Base-by-base conservation (phyloP, 2,888 invertebrate genomes). In the Craniophora ligustri region DNA sequence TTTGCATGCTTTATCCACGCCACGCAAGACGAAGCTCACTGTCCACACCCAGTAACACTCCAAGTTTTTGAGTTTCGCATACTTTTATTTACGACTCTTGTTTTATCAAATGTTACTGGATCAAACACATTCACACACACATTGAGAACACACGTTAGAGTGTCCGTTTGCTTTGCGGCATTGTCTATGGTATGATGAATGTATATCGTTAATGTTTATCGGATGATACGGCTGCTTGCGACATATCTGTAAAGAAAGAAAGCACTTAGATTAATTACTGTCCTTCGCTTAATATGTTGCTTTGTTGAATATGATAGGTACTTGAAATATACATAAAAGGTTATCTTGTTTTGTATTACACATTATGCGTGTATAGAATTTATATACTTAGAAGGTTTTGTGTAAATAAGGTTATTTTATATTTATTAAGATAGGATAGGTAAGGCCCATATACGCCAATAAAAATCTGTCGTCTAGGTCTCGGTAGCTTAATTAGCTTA, bases 181-280 rank as follows among this genome's bases (percentile, higher is more conserved):
- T 69, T 30, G 42, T 68, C 26, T 49, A 28, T 13, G 5, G 35
- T 31, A 67, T 44, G 30, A 34, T 21, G 60, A 26, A 63, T 26
- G 34, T 18, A 14, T 19, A 15, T 31, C 28, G 14, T 31, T 32
- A 42, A 32, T 44, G 42, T 28, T 44, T 55, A 64, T 50, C 39
- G 14, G 49, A 26, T 31, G 49, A 30, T 15, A n/a, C 38, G 8
- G 11, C 23, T 31, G 51, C 35, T 30, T 16, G 42, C 56, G 41
- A 46, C 69, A 68, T 58, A 58, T 58, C 75, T 75, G 60, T 40
- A 46, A 68, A 67, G 62, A 59, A 67, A 48, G 57, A 38, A 55
- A 45, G 35, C 45, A 50, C 19, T 40, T 35, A 19, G 32, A 35
- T 70, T 54, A 69, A 39, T 34, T 36, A 41, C 5, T 2, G 19